Conservation (phyloP, 2,113 vertebrate species). For the Anarhynchus alexandrinus region DNA sequence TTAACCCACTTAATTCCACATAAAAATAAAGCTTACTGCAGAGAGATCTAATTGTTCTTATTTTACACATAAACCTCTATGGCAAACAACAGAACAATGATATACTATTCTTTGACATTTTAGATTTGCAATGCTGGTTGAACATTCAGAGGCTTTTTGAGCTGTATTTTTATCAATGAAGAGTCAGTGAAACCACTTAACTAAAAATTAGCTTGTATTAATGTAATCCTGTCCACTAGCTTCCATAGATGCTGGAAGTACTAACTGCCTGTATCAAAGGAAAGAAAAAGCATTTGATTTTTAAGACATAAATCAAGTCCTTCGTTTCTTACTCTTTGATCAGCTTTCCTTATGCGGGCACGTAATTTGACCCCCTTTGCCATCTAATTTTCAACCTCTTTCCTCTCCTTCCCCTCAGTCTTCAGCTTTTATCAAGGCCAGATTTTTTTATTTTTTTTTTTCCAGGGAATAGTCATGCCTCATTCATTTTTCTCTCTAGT, state of each 20-base stretch:
- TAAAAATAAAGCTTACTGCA: not conserved
- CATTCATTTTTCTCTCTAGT: not conserved
- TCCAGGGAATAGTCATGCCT: not conserved
- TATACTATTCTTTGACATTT: constrained; percentile 36
- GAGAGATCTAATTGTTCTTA: constrained; percentile 7
- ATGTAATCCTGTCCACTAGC: constrained; percentile 2
- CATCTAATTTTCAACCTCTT: not conserved
- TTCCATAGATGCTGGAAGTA: constrained; percentile 5
- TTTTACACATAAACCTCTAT: constrained; percentile 10
- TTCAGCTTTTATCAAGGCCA: constrained; percentile 23
- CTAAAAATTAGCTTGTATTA: constrained; percentile 38
- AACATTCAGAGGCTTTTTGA: constrained; percentile 45
- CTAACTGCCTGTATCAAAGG: constrained; percentile 22
- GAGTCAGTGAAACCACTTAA: constrained; percentile 28
- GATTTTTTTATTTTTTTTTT: not conserved
- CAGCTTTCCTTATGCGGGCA: not conserved
- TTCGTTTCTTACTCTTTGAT: not conserved
- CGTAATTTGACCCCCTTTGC: not conserved
- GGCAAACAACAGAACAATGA: constrained; percentile 19
- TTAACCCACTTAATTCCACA: not conserved
- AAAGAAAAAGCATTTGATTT: constrained; percentile 5
- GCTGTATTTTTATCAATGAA: constrained; percentile 21
- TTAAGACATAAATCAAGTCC: not conserved
- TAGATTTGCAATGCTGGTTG: not conserved
- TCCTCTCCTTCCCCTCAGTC: not conserved